Conservation (phyloP, 2,113 vertebrate genomes). For the Mirza zaza region DNA sequence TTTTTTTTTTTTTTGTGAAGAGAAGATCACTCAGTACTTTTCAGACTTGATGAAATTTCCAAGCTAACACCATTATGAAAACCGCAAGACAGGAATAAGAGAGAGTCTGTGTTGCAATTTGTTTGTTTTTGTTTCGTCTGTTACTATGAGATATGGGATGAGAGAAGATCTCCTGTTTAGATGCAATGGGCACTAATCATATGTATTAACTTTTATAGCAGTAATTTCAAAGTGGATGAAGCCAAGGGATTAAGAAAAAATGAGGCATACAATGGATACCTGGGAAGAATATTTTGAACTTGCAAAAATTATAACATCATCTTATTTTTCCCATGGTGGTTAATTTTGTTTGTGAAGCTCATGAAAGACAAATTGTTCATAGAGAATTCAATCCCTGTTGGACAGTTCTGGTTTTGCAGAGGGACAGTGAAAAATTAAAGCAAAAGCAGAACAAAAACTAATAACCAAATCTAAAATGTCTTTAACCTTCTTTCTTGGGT, state of each 20-base stretch:
- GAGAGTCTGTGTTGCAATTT: not conserved
- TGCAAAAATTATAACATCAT: not conserved
- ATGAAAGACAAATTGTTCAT: not conserved
- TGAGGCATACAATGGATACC: not conserved
- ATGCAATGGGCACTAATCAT: not conserved
- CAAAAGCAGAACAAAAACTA: conserved; percentile 16
- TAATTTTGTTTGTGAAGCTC: not conserved
- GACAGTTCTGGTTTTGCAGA: not conserved
- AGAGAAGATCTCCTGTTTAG: not conserved
- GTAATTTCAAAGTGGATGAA: not conserved
- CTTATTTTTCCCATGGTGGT: not conserved
- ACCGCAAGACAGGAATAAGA: not conserved
- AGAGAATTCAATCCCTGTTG: not conserved
- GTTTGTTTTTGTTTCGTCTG: not conserved
- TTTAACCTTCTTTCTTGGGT: not conserved
- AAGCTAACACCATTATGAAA: not conserved
- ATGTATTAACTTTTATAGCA: not conserved
- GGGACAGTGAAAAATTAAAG: not conserved
- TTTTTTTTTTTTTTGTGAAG: not conserved
- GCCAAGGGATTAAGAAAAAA: not conserved
- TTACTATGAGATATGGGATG: not conserved
- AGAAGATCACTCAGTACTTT: not conserved
- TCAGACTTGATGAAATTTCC: not conserved
- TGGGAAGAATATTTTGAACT: not conserved
- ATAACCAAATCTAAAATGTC: not conserved